Evolutionary conservation across 2,113 vertebrate species (phyloP).

Genomic region (Scomber japonicus): DNA sequence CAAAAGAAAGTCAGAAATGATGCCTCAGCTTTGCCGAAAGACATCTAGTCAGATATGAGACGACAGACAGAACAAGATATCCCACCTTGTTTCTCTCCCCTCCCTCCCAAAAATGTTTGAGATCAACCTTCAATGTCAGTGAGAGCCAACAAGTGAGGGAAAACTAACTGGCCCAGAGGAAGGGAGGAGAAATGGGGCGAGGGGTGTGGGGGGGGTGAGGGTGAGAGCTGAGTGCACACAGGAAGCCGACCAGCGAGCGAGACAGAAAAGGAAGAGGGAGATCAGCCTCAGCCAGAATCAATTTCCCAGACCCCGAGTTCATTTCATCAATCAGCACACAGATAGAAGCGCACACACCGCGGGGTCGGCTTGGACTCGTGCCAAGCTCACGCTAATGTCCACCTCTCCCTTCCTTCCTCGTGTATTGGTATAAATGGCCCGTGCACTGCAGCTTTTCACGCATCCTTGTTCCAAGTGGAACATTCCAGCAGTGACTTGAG

Average conservation of each 20-base stretch:
- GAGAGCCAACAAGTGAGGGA: background rate
- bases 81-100: conserved; percentile 40
- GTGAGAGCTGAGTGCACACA: conserved; percentile 12
- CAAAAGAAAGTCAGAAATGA: conserved; percentile 34
- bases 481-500: conserved; percentile 52
- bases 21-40: conserved; percentile 44
- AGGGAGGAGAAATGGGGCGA: conserved; percentile 10
- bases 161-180: conserved; percentile 40
- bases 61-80: conserved; percentile 42
- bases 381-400: conserved; percentile 68
- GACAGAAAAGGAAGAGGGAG: conserved; percentile 49
- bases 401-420: conserved; percentile 66
- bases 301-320: conserved; percentile 80
- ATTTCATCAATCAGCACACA: conserved; percentile 83
- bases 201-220: background rate
- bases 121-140: conserved; percentile 32
- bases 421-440: conserved; percentile 62
- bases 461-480: conserved; percentile 46
- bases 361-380: conserved; percentile 55
- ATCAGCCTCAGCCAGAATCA: conserved; percentile 78
- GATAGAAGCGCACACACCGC: conserved; percentile 68
- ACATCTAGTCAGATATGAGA: conserved; percentile 34
- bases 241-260: conserved; percentile 16
- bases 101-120: conserved; percentile 9
- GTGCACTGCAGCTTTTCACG: conserved; percentile 60